Base-by-base conservation (phyloP, 2,797 vertebrate genomes). In the Pteropus rufus region DNA sequence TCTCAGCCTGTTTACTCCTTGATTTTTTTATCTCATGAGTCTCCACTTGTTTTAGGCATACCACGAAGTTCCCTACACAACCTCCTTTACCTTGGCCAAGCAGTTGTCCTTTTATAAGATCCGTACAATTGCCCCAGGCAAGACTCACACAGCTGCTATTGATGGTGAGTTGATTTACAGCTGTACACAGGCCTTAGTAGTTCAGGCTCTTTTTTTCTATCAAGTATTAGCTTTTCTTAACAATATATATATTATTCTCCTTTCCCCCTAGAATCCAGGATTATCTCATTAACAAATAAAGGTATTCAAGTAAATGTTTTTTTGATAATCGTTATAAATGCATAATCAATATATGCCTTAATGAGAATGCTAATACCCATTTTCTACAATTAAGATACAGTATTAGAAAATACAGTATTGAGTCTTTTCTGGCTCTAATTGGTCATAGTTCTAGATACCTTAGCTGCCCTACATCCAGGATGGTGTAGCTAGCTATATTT, bases 101-200 rank as follows among this genome's bases (percentile, higher is more conserved):
- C 99, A 99, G 97, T 98, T 99, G 84, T 99, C 99, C 36, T 99
- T 99, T 77, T 99, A 99, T 97, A 99, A 99, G 98, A 99, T 99
- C 94, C 99, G 99, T 39, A 98, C 98, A 87, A 98, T 99, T 93
- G 98, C 99, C 93, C 99, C 99, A 49, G 99, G 99, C 94, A 99
- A 99, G 98, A 99, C 99, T 4, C 99, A 99, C 96, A 99, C 99
- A 24, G 99, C 99, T 91, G 99, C 99, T 94, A 99, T 99, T 89
- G 99, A 99, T 93, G 99, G 99, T 99, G 98, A 98, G 98, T 94
- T 70, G 89, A 65, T 92, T 84, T 91, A 58, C 18, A 54, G 2
- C n/a, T 67, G 9, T 75, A n/a, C 8, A 36, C 52, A 41, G 46
- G 36, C 24, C 56, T 91, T 80, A n/a, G 23, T 24, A 77, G 26